Conservation (phyloP, 1,140 invertebrate species). For the Stenopsyche tienmushanensis region DNA sequence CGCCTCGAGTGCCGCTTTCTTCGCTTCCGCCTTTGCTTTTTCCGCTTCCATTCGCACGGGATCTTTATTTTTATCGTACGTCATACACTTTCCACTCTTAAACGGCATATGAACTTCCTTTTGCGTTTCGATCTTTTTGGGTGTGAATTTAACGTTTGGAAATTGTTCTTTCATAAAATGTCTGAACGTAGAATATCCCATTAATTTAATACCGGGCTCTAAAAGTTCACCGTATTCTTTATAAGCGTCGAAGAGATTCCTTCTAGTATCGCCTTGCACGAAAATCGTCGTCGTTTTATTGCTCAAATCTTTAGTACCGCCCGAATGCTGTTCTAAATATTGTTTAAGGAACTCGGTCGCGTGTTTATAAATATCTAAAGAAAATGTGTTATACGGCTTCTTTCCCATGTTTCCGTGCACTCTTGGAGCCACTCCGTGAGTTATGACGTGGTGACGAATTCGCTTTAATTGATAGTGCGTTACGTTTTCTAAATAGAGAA, state of each 20-base stretch:
- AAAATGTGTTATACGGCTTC: slow-evolving; percentile 79
- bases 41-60: slow-evolving; percentile 53
- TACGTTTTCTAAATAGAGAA: slow-evolving; percentile 77
- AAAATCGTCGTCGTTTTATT: slow-evolving; percentile 60
- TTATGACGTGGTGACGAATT: slow-evolving; percentile 75
- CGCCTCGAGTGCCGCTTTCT: slow-evolving; percentile 51
- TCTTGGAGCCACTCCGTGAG: slow-evolving; percentile 72
- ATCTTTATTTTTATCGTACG: slow-evolving; percentile 55
- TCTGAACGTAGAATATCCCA: slow-evolving; percentile 78
- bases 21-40: slow-evolving; percentile 52
- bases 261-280: slow-evolving; percentile 68
- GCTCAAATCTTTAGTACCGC: slow-evolving; percentile 50
- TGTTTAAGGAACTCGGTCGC: slow-evolving; percentile 74
- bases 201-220: slow-evolving; percentile 66
- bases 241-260: slow-evolving; percentile 72
- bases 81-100: slow-evolving; percentile 54
- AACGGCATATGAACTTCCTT: slow-evolving; percentile 53
- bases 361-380: slow-evolving; percentile 74
- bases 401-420: slow-evolving; percentile 79
- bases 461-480: slow-evolving; percentile 78
- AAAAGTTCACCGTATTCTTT: slow-evolving; percentile 69
- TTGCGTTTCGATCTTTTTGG: slow-evolving; percentile 63
- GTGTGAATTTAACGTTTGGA: slow-evolving; percentile 69
- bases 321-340: slow-evolving; percentile 64
- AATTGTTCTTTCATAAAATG: slow-evolving; percentile 81